Conservation (phyloP, 2,113 vertebrate genomes). For the Pardalotus punctatus region DNA sequence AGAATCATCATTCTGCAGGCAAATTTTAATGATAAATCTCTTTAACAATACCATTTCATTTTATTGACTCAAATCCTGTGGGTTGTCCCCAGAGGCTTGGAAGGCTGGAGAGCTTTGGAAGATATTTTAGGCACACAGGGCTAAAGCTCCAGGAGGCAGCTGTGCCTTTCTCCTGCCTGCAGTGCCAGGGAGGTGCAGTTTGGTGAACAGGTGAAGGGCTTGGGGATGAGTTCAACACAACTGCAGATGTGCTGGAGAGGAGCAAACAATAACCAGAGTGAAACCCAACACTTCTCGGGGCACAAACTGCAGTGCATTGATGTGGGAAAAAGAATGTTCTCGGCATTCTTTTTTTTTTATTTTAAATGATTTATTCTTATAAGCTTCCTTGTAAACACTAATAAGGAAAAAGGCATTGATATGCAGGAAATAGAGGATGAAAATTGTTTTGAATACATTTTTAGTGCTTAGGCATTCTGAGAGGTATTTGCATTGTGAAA, state of each 20-base stretch:
- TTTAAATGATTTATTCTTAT: neutral
- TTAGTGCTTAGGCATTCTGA: neutral
- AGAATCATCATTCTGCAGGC: neutral
- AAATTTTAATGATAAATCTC: neutral
- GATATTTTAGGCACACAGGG: neutral
- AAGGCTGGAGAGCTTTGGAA: neutral
- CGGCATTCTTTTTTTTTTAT: no score
- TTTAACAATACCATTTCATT: neutral
- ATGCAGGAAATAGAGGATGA: neutral
- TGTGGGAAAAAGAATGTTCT: neutral
- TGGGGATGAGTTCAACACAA: no score
- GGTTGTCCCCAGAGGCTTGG: neutral
- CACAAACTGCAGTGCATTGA: neutral
- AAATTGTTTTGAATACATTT: neutral
- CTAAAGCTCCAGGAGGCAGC: neutral
- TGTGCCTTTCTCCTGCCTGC: neutral
- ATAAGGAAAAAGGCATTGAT: neutral
- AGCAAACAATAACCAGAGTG: neutral
- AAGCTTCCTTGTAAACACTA: neutral
- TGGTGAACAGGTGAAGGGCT: neutral
- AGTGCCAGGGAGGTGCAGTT: neutral
- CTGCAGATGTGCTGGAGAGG: rapidly evolving
- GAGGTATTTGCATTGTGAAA: neutral
- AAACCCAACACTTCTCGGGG: neutral
- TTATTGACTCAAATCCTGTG: neutral